Base-by-base conservation (phyloP, 1,140 invertebrate genomes). In the Melanaphis sacchari region DNA sequence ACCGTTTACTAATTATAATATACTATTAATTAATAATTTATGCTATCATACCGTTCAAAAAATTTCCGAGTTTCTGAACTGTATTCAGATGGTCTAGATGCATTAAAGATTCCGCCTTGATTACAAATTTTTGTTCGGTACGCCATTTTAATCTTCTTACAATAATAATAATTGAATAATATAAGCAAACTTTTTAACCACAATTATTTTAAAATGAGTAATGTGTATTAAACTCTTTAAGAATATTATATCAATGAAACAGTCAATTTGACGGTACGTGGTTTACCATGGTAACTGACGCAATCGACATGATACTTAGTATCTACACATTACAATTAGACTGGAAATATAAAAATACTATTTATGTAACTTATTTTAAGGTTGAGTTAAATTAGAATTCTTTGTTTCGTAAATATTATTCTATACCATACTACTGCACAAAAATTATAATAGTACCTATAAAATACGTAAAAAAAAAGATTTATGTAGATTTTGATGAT, bases 81-180 rank as follows among this genome's bases (percentile, higher is more conserved):
- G 41, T 91, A 91, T 21, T 21, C 41, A 6, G 41, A 82, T 3
- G 90, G 90, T 46, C 90, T 46, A 6, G 90, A 91, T 2, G 43
- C 90, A n/a, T 91, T 91, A 66, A 91, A 91, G 5, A 91, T 76
- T 43, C 90, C 90, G 5, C 90, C 90, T 81, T 91, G 11, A 15
- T 91, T 76, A 8, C 90, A 91, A 24, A 91, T 81, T 91, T 91
- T 91, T 43, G 90, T 91, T 9, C 90, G 54, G 22, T 91, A 36
- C 31, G 90, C 90, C 90, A 91, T 91, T 82, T n/a, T n/a, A 6
- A 26, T 26, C n/a, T 87, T 31, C 6, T 5, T 6, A 4, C 36
- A 18, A 43, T 24, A 43, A 85, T 3, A 31, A 43, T 40, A 11
- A 85, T 40, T 26, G 26, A 21, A 1, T 7, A 11, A 11, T 31